A percentile compares a stretch with the other conserved stretches of the same genome.
Evolutionary conservation across 2,797 vertebrate species (phyloP).

Genomic region (Meriones psammophilus): DNA sequence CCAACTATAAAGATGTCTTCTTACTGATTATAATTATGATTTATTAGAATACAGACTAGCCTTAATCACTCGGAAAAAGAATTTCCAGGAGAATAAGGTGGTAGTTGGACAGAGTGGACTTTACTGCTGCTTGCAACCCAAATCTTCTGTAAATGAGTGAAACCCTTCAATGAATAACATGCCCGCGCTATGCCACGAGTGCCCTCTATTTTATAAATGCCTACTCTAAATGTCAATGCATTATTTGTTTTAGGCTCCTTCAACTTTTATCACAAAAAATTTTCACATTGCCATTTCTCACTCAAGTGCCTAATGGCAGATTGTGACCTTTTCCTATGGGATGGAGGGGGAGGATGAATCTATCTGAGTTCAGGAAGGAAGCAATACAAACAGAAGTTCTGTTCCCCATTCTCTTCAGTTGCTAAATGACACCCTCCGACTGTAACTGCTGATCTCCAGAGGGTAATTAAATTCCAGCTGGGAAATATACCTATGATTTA

Average conservation of each 20-base stretch:
- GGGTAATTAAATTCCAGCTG: constrained; percentile 86
- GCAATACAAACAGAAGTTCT: constrained; percentile 70
- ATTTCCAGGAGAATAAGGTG: constrained; percentile 27
- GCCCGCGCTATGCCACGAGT: constrained; percentile 1
- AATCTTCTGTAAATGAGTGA: constrained; percentile 40
- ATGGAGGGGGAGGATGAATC: background rate
- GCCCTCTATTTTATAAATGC: constrained; percentile 70
- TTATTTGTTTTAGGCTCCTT: constrained; percentile 76
- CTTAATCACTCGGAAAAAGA: background rate
- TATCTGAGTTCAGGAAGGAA: constrained; percentile 81
- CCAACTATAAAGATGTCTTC: background rate
- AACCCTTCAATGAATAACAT: constrained; percentile 20
- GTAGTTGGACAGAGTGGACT: constrained; percentile 24
- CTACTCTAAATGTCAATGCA: constrained; percentile 72
- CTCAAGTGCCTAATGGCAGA: constrained; percentile 85
- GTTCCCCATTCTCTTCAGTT: constrained; percentile 78
- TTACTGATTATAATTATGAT: constrained; percentile 11
- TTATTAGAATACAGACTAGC: constrained; percentile 39
- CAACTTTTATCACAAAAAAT: constrained; percentile 77
- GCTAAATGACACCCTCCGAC: constrained; percentile 84
- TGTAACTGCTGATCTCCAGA: constrained; percentile 82
- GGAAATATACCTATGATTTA: constrained; percentile 84
- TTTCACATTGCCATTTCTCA: constrained; percentile 71
- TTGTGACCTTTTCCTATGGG: constrained; percentile 85
- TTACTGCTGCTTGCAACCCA: constrained; percentile 29